phyloP scores from a whole-genome alignment of 2,888 invertebrate genomes.

The Timema podura region DNA sequence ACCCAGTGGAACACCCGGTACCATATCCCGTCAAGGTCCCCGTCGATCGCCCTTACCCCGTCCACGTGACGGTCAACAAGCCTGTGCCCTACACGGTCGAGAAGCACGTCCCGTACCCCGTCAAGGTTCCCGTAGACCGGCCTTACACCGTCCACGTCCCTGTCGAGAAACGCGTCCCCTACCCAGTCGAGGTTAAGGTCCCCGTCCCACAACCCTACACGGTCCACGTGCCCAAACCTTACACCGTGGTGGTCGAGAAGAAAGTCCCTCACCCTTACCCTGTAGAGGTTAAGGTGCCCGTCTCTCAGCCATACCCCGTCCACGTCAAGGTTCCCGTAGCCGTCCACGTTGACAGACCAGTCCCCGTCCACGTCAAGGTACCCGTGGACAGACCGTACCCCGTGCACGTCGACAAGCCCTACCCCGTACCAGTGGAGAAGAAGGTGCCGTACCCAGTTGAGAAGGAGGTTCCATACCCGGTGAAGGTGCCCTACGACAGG shows the following conservation, averaged over 20 bases:
- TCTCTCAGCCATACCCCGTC: slow-evolving; percentile 60
- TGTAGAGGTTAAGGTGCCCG: slow-evolving; percentile 55
- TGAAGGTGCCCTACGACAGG: slow-evolving; percentile 63
- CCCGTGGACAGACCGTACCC: slow-evolving; percentile 68
- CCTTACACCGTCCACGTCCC: slow-evolving; percentile 61
- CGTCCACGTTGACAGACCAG: slow-evolving; percentile 27
- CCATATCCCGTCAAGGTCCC: slow-evolving; percentile 39
- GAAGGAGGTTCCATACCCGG: slow-evolving; percentile 60
- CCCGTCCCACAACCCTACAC: slow-evolving; percentile 33
- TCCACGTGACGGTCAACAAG: slow-evolving; percentile 25
- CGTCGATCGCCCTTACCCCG: slow-evolving; percentile 27
- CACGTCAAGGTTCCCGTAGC: slow-evolving; percentile 29
- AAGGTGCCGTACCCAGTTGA: slow-evolving; percentile 58
- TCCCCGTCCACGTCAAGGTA: slow-evolving; percentile 54
- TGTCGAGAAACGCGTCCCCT: slow-evolving; percentile 52
- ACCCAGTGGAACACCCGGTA: slow-evolving; percentile 61
- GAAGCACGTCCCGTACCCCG: slow-evolving; percentile 37
- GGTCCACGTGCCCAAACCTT: slow-evolving; percentile 46
- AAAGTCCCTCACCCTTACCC: slow-evolving; percentile 51
- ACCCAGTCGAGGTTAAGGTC: slow-evolving; percentile 30
- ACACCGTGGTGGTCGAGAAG: slow-evolving; percentile 59
- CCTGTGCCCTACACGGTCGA: slow-evolving; percentile 30
- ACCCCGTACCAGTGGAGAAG: slow-evolving; percentile 44
- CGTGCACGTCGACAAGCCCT: slow-evolving; percentile 67
- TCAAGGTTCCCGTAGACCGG: slow-evolving; percentile 66